Conservation (phyloP, 2,113 vertebrate species). For the Arvicanthis niloticus region DNA sequence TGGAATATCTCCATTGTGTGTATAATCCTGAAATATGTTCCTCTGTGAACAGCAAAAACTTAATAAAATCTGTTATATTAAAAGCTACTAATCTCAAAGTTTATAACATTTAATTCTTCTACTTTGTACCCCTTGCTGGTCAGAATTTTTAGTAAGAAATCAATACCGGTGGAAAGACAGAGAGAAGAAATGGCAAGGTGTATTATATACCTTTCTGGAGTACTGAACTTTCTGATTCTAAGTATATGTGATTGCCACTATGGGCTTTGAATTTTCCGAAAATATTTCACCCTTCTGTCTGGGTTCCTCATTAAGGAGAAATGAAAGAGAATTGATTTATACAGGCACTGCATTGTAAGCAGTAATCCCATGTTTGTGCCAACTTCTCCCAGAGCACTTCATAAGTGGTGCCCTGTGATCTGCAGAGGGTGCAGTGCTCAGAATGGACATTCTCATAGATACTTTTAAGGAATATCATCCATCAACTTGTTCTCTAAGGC, state of each 20-base stretch:
- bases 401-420: neutral
- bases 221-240: constrained; percentile 24
- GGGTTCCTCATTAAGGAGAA: constrained; percentile 15
- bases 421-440: neutral
- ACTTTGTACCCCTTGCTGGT: neutral
- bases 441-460: neutral
- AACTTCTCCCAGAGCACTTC: neutral
- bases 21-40: neutral
- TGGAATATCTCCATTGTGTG: neutral
- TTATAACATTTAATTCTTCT: neutral
- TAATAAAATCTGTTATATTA: constrained; percentile 21
- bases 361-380: constrained; percentile 5
- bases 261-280: neutral
- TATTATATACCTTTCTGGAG: neutral
- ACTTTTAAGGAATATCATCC: neutral
- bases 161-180: neutral
- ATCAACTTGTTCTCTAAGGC: neutral
- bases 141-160: constrained; percentile 52
- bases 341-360: neutral
- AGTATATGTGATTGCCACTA: neutral
- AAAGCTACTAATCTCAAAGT: constrained; percentile 34
- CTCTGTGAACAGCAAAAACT: constrained; percentile 43
- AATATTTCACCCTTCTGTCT: neutral
- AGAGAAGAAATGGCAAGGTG: neutral
- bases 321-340: neutral